Base-by-base conservation (phyloP, 1,140 invertebrate species). In the Aphidius ervi region DNA sequence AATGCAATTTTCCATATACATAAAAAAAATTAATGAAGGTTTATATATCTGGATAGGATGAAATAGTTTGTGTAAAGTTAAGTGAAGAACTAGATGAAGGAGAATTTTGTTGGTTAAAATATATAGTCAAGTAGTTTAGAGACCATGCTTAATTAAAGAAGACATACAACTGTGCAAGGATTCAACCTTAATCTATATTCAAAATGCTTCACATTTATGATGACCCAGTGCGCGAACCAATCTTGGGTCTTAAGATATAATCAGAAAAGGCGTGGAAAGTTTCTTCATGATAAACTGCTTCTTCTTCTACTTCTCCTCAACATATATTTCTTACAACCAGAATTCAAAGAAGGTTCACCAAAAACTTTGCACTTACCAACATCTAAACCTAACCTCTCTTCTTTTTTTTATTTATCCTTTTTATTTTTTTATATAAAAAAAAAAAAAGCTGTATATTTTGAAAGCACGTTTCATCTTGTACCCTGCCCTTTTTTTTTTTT, bases 121-220 rank as follows among this genome's bases (percentile, higher is more conserved):
- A 56, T 61, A 42, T 39, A 56, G 45, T 49, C 7, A 43, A 46
- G 53, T 52, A 63, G 60, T 59, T 59, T 23, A 52, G 57, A 46
- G 46, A 63, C 59, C 56, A 59, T 56, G 57, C 67, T 74, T 73
- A 73, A 74, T 74, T 70, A 68, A 64, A 63, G 55, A 61, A 70
- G 67, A 69, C 56, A 71, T 67, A 68, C 65, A 68, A 64, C 46
- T 58, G 23, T 31, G 23, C 37, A 46, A 47, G 52, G 43, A 59
- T 49, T 37, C 60, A 45, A 46, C 50, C 43, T 48, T 43, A 59
- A 23, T 49, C 46, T 39, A 49, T 58, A 40, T 31, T 37, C 9
- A 31, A 58, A 47, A 56, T 52, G 52, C 49, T 58, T 62, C 60
- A 49, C 56, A 45, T 56, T 64, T 61, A 42, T 63, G 58, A 62